Conservation (phyloP, 2,888 invertebrate genomes). For the Drosophila nr. fundita region DNA sequence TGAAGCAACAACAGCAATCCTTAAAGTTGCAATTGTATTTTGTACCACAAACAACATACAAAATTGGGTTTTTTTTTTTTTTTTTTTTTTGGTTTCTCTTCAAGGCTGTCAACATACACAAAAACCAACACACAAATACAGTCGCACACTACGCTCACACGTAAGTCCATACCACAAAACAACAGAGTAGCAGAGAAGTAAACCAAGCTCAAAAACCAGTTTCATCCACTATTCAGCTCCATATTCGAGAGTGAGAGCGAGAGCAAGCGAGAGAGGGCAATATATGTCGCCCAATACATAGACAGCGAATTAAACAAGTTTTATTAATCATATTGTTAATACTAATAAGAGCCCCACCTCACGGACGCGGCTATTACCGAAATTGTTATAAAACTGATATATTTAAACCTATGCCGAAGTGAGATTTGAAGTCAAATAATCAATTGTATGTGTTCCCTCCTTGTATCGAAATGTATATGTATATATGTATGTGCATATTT, state of each 20-base stretch:
- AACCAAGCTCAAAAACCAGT: slow-evolving; percentile 59
- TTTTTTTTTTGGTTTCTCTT: slow-evolving; percentile 62
- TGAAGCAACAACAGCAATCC: slow-evolving; percentile 32
- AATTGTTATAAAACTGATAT: background rate
- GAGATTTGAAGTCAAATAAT: slow-evolving; percentile 1
- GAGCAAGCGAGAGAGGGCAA: background rate
- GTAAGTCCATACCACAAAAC: slow-evolving; percentile 20
- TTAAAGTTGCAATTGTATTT: slow-evolving; percentile 6
- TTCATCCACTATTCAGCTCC: slow-evolving; percentile 23
- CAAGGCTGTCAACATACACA: slow-evolving; percentile 69
- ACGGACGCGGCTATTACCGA: background rate
- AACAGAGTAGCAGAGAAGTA: slow-evolving; percentile 33
- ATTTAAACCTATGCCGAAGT: background rate
- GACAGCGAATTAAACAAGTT: background rate
- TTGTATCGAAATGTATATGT: background rate
- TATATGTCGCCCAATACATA: background rate
- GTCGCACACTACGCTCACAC: slow-evolving; percentile 10
- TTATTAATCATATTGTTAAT: background rate
- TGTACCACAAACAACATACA: slow-evolving; percentile 34
- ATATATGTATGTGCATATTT: background rate
- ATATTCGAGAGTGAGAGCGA: slow-evolving; percentile 25
- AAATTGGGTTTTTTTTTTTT: slow-evolving; percentile 43
- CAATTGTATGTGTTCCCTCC: background rate
- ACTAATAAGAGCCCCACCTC: slow-evolving; percentile 14
- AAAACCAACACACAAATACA: background rate